Percentiles rank a stretch among this genome's conserved stretches.
Conservation (phyloP, 2,113 vertebrate species). For the Catharus fuscescens region DNA sequence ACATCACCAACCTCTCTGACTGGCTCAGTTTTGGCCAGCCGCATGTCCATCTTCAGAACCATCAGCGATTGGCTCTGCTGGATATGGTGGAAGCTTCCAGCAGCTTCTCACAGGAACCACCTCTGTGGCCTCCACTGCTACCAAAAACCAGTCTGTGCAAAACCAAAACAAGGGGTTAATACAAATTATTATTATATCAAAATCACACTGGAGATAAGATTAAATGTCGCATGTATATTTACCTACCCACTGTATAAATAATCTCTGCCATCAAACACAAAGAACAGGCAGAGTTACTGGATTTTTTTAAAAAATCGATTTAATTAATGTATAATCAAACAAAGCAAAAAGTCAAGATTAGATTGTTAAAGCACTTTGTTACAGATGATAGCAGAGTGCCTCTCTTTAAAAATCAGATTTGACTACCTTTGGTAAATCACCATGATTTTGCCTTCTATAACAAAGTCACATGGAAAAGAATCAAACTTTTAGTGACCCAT, state of each 20-base stretch:
- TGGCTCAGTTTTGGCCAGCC: background rate
- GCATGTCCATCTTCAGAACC: background rate
- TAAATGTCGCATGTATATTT: background rate
- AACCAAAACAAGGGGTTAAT: background rate
- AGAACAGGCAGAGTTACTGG: background rate
- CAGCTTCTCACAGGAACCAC: background rate
- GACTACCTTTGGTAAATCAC: background rate
- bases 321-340: slow-evolving; percentile 46
- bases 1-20: rapidly evolving
- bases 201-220: slow-evolving; percentile 10
- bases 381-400: background rate
- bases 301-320: background rate
- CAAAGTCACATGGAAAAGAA: background rate
- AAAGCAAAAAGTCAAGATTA: slow-evolving; percentile 11
- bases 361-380: background rate
- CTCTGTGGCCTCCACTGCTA: background rate
- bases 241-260: slow-evolving; percentile 27
- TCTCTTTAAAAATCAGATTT: background rate
- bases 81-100: background rate
- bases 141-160: background rate
- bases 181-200: background rate
- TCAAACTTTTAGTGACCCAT: background rate
- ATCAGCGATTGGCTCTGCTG: background rate
- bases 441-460: background rate
- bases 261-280: slow-evolving; percentile 9